phyloP scores from a whole-genome alignment of 1,140 invertebrate genomes.

The Drosophila orena region DNA sequence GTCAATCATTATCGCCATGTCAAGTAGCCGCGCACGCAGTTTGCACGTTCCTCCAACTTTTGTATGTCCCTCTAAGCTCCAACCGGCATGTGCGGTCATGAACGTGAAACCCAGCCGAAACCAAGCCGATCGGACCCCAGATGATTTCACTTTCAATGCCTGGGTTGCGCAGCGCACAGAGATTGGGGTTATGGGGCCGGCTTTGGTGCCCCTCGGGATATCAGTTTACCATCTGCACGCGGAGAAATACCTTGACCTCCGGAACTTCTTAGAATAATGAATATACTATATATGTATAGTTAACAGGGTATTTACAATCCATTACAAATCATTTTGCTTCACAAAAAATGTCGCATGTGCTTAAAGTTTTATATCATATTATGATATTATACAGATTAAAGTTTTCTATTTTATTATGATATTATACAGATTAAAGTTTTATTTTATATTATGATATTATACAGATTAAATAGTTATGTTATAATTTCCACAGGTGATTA shows the following conservation, averaged over 20 bases:
- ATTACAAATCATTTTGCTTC: too few species aligned
- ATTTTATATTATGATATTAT: too few species aligned
- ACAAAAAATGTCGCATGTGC: too few species aligned
- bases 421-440: too few species aligned
- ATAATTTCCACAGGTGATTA: too few species aligned
- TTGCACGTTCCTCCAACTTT: conserved; percentile 59
- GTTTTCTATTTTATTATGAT: too few species aligned
- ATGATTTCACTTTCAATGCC: conserved; percentile 80
- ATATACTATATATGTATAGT: not conserved
- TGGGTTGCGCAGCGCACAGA: conserved; percentile 38
- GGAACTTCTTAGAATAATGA: too few species aligned
- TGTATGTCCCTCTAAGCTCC: conserved; percentile 54
- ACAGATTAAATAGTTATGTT: too few species aligned
- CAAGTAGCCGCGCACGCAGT: conserved; percentile 78
- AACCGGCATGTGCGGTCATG: conserved; percentile 50
- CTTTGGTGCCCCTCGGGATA: conserved; percentile 38
- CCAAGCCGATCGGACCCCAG: conserved; percentile 11
- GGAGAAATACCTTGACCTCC: not conserved
- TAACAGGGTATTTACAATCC: too few species aligned
- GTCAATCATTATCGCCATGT: conserved; percentile 80
- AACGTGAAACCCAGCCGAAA: conserved; percentile 11
- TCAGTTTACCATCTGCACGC: conserved; percentile 54
- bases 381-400: too few species aligned
- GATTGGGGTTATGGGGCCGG: conserved; percentile 67
- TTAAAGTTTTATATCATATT: too few species aligned